These are phyloP conservation scores for Archegozetes longisetosus DNA, from an alignment of 1,140 invertebrate genomes.

Conservation along the genomic window DNA sequence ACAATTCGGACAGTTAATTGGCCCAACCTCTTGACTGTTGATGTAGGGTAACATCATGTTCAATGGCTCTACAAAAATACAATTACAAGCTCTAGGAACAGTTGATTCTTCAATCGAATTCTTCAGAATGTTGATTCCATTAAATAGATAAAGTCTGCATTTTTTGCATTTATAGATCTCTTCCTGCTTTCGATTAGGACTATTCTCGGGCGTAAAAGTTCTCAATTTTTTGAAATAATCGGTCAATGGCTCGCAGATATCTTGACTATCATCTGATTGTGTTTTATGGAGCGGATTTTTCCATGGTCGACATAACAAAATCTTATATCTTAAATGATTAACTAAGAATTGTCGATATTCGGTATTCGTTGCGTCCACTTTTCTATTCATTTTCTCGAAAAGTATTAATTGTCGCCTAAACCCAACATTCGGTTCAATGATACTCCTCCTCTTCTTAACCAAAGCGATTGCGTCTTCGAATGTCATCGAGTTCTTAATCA, in stretches of 20 bases:
- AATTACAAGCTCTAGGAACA: neutral
- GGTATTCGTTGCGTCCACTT: neutral
- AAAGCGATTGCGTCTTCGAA: slow-evolving; percentile 49
- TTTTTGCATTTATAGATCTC: neutral
- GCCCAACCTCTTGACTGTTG: neutral
- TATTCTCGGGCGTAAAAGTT: neutral
- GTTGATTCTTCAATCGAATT: neutral
- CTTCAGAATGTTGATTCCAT: neutral
- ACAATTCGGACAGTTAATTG: neutral
- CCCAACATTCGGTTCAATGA: slow-evolving; percentile 15
- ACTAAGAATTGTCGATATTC: neutral
- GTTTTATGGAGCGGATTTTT: neutral
- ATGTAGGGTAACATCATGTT: neutral
- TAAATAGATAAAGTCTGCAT: neutral
- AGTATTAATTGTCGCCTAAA: slow-evolving; percentile 28
- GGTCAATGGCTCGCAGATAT: neutral
- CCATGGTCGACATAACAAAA: neutral
- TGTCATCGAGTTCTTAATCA: slow-evolving; percentile 60
- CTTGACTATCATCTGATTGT: neutral
- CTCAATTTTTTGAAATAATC: neutral
- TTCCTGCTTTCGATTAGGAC: neutral
- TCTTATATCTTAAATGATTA: neutral
- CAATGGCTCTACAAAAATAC: neutral
- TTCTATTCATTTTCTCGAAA: slow-evolving; percentile 2
- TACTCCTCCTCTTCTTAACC: neutral